Base-by-base conservation (phyloP, 1,140 invertebrate species). In the Musca vetustissima region DNA sequence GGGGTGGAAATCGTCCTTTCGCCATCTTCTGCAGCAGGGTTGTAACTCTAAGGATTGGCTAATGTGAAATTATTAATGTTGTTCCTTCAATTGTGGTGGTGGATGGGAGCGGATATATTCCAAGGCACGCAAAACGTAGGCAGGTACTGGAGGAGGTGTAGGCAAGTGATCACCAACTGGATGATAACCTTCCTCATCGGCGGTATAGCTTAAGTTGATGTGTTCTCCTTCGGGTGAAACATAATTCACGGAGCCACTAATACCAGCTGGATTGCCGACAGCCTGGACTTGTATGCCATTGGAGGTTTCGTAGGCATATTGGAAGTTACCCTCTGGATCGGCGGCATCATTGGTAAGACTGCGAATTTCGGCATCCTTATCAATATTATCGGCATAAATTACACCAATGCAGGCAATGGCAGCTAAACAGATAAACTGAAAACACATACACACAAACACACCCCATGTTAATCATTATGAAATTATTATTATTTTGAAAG, bases 121-220 rank as follows among this genome's bases (percentile, higher is more conserved):
- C 14, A 88, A 69, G 19, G 83, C 78, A 17, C 76, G 76, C 50
- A 80, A 70, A 47, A 83, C 74, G 49, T 79, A 76, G 4, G 76
- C 78, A 7, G 81, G 81, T 22, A 83, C 76, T 28, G 78, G 84
- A n/a, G 85, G 85, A 6, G 84, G 84, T 4, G 84, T 85, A 15
- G 85, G 85, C 53, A 87, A 71, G 76, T 86, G 85, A 32, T 85
- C 84, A 43, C 86, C 86, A 21, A 79, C 74, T 15, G 86, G 85
- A 71, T 83, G 82, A 72, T 82, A 85, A 15, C 84, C 88, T 73
- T 89, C 88, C 75, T 89, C 88, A 73, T 89, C 88, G 43, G 88
- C 88, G 1, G 85, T 85, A 73, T 88, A 89, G 61, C 81, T 83
- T n/a, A 88, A 74, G 9, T 82, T 75, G 72, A 86, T 84, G 13